Conservation (phyloP, 2,888 invertebrate genomes). For the Sylvicola fuscatus region DNA sequence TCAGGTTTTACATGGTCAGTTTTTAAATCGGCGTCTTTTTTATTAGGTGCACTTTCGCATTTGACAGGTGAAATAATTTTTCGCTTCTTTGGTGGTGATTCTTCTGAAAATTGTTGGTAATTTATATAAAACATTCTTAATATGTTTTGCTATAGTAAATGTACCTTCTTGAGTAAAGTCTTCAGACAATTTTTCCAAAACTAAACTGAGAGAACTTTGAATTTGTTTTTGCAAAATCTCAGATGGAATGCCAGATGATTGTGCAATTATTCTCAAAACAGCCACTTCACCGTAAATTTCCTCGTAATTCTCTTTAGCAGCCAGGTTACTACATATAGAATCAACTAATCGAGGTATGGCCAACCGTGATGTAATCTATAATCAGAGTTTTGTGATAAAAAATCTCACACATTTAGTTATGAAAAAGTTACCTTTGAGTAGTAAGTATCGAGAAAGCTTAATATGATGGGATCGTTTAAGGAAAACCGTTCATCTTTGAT, state of each 20-base stretch:
- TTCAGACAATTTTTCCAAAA: constrained; percentile 6
- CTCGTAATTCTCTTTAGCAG: constrained; percentile 24
- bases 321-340: constrained; percentile 23
- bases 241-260: constrained; percentile 22
- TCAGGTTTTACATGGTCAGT: no score
- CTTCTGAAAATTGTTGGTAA: constrained; percentile 4
- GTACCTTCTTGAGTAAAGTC: constrained; percentile 7
- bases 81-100: constrained; percentile 8
- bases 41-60: no score
- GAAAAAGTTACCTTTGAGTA: constrained; percentile 53
- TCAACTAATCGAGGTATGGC: constrained; percentile 24
- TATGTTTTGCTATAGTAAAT: background rate
- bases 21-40: no score
- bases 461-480: constrained; percentile 63
- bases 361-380: constrained; percentile 20
- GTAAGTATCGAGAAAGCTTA: constrained; percentile 71
- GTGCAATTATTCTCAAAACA: constrained; percentile 25
- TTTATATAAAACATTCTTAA: background rate
- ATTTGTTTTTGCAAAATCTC: constrained; percentile 21
- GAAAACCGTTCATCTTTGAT: constrained; percentile 72
- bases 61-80: constrained; percentile 5
- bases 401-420: no score
- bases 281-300: constrained; percentile 25
- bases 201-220: constrained; percentile 19
- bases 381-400: no score